phyloP scores from a whole-genome alignment of 2,113 vertebrate genomes.

The Athene cunicularia region DNA sequence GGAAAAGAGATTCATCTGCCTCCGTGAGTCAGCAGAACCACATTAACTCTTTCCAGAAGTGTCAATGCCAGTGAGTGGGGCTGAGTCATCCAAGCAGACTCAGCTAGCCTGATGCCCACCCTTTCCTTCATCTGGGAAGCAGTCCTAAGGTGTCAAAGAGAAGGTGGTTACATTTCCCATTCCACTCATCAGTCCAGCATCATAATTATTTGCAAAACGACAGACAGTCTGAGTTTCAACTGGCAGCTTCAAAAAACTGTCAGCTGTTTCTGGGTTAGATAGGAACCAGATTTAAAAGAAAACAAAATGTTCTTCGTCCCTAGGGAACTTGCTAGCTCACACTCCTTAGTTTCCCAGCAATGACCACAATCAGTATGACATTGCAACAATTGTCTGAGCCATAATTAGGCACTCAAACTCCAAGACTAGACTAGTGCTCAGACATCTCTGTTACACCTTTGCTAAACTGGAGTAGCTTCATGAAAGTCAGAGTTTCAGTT shows the following conservation, averaged over 20 bases:
- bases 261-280: neutral
- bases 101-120: neutral
- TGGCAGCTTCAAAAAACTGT: neutral
- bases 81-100: neutral
- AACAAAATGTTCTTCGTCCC: neutral
- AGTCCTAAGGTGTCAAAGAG: neutral
- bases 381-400: neutral
- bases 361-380: neutral
- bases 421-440: neutral
- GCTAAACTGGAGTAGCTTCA: neutral
- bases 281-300: neutral
- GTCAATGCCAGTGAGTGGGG: neutral
- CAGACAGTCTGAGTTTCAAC: neutral
- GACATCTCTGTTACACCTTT: neutral
- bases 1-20: neutral
- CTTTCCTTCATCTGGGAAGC: neutral
- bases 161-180: neutral
- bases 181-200: neutral
- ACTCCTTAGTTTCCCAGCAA: neutral
- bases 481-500: neutral
- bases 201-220: neutral
- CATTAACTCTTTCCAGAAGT: conserved; percentile 25
- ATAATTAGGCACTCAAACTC: neutral
- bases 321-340: neutral
- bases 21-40: conserved; percentile 16